Conservation (phyloP, 2,113 vertebrate genomes). For the Nannospalax galili region DNA sequence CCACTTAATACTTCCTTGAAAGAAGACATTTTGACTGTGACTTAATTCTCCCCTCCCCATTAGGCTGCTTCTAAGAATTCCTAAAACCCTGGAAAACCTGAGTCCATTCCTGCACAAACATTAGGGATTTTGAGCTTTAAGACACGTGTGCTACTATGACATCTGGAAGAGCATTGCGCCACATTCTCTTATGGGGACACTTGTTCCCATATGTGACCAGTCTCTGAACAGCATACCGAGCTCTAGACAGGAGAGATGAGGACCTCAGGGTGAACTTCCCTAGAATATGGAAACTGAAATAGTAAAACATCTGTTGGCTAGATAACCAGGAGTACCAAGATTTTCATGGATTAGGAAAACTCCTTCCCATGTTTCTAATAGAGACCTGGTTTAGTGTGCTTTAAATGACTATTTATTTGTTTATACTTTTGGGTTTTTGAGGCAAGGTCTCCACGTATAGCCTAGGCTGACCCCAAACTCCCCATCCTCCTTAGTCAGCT, state of each 20-base stretch:
- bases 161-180: background rate
- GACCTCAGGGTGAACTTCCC: too few relatives aligned
- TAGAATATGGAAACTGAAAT: background rate
- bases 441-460: background rate
- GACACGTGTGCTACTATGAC: background rate
- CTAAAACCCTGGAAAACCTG: too few relatives aligned
- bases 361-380: background rate
- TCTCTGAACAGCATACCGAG: background rate
- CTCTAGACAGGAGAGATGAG: background rate
- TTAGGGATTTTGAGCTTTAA: too few relatives aligned
- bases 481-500: background rate
- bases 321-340: background rate
- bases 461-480: background rate
- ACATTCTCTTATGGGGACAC: too few relatives aligned
- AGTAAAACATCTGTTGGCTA: background rate
- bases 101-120: too few relatives aligned
- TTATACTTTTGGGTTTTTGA: background rate
- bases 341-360: too few relatives aligned
- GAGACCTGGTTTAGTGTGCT: background rate
- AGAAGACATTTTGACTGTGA: background rate
- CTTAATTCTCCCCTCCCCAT: background rate
- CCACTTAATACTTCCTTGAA: background rate
- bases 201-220: background rate
- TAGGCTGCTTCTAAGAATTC: too few relatives aligned
- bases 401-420: background rate